phyloP scores from a whole-genome alignment of 2,888 invertebrate species.

The Lamellibrachia satsuma region DNA sequence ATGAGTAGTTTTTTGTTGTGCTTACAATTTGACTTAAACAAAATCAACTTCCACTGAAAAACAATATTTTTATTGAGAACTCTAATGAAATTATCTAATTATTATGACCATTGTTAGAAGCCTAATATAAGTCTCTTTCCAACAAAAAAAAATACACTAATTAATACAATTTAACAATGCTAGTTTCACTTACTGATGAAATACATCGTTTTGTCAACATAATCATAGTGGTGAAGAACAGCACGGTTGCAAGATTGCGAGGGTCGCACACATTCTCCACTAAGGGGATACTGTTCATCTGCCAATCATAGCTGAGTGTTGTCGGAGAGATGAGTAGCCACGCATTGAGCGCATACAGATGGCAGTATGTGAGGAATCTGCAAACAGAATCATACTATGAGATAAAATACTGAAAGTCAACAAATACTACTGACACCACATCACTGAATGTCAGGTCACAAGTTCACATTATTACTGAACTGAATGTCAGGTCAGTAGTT shows the following conservation, averaged over 20 bases:
- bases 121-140: too few relatives aligned
- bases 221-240: background rate
- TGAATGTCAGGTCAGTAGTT: too few relatives aligned
- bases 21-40: too few relatives aligned
- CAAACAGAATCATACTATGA: background rate
- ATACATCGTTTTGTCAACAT: background rate
- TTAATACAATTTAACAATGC: background rate
- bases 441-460: too few relatives aligned
- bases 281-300: constrained; percentile 35
- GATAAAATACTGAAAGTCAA: too few relatives aligned
- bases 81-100: too few relatives aligned
- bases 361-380: constrained; percentile 33
- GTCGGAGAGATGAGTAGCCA: constrained; percentile 34
- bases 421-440: too few relatives aligned
- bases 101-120: too few relatives aligned
- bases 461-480: too few relatives aligned
- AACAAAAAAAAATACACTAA: background rate
- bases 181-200: background rate
- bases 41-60: too few relatives aligned
- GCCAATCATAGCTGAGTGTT: constrained; percentile 37
- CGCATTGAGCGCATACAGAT: constrained; percentile 26
- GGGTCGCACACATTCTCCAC: constrained; percentile 30
- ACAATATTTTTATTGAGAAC: too few relatives aligned
- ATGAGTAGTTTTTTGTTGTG: too few relatives aligned
- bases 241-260: constrained; percentile 24